Percentiles rank a stretch among this genome's conserved stretches.
Conservation (phyloP, 2,113 vertebrate species). For the Ornithorhynchus anatinus region DNA sequence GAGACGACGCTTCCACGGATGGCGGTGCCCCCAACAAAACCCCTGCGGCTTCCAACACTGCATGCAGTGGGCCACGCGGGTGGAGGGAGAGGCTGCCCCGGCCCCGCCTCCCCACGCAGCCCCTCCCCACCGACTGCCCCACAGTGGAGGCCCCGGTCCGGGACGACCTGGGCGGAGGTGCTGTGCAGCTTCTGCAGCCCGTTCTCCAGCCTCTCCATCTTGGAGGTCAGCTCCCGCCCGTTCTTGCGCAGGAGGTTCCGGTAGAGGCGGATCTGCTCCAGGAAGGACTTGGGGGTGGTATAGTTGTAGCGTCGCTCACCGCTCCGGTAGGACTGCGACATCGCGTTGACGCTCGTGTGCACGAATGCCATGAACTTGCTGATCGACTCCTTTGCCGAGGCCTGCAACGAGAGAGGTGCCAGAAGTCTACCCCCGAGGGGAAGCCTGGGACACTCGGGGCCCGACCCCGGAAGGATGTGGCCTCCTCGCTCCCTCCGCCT, state of each 20-base stretch:
- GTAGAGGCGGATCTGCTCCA: constrained; percentile 95
- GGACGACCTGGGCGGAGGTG: constrained; percentile 86
- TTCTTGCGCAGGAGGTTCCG: constrained; percentile 80
- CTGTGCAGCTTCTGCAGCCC: constrained; percentile 91
- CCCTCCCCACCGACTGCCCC: too few relatives aligned
- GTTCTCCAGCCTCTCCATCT: constrained; percentile 86
- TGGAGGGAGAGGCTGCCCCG: too few relatives aligned
- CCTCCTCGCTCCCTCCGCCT: not conserved
- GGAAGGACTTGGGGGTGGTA: constrained; percentile 96
- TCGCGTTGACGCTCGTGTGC: constrained; percentile 87
- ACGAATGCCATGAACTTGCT: constrained; percentile 95
- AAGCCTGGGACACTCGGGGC: too few relatives aligned
- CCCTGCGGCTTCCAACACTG: too few relatives aligned
- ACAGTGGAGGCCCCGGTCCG: not conserved
- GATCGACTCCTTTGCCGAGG: constrained; percentile 81
- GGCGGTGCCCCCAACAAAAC: not conserved
- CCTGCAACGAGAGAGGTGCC: constrained; percentile 61
- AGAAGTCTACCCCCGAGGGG: not conserved
- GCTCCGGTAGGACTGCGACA: constrained; percentile 82
- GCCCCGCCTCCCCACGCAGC: too few relatives aligned
- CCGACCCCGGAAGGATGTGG: not conserved
- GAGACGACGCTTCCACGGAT: not conserved
- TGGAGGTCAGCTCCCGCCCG: constrained; percentile 78
- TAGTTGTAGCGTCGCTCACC: constrained; percentile 91
- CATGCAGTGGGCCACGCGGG: too few relatives aligned